A percentile compares a stretch with the other conserved stretches of the same genome.
Conservation (phyloP, 1,140 invertebrate species). For the Polypedilum pembai region DNA sequence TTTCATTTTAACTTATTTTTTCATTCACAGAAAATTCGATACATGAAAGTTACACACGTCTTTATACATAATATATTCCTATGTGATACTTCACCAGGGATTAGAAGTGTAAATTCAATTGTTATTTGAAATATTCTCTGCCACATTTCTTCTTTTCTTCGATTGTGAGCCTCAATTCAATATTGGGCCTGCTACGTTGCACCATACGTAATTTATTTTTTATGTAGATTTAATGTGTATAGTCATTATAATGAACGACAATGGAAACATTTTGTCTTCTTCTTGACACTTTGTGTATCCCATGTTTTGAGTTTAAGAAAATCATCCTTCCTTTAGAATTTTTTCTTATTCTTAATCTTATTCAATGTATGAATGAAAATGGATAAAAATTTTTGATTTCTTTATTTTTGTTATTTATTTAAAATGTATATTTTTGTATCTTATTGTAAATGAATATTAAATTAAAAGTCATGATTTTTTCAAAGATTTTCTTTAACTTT, state of each 20-base stretch:
- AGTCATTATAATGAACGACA: conserved; percentile 18
- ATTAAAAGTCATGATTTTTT: no score
- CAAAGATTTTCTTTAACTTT: no score
- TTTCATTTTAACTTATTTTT: not conserved
- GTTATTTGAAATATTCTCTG: not conserved
- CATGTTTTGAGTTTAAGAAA: not conserved
- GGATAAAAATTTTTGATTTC: no score
- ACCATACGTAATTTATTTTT: not conserved
- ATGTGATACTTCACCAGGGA: conserved; percentile 1
- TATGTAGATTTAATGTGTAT: conserved; percentile 13
- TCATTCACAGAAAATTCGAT: not conserved
- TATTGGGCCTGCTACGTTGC: not conserved
- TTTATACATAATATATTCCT: not conserved
- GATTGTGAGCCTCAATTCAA: no score
- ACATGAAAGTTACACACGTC: not conserved
- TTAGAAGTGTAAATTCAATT: conserved; percentile 28
- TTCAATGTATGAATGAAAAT: not conserved
- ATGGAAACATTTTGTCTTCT: not conserved
- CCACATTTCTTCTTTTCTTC: no score
- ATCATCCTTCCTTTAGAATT: not conserved
- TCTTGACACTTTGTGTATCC: not conserved
- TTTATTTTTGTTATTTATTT: no score
- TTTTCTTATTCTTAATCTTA: not conserved
- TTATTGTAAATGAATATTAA: no score
- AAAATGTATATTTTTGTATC: no score